Evolutionary conservation across 2,888 invertebrate genomes (phyloP).

Genomic region (Lobophora halterata): DNA sequence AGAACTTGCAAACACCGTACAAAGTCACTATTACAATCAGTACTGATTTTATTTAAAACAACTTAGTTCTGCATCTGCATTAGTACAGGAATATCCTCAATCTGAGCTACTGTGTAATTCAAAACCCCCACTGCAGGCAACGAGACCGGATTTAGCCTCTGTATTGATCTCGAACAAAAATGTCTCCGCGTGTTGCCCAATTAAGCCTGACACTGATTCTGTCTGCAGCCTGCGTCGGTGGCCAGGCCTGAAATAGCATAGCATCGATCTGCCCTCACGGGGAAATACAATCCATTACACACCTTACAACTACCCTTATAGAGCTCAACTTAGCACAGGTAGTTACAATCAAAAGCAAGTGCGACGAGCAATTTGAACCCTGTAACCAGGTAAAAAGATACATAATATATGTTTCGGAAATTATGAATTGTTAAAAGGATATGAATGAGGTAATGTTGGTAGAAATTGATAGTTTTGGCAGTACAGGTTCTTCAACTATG

Average conservation of each 20-base stretch:
- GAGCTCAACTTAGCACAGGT: slow-evolving; percentile 2
- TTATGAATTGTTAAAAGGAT: slow-evolving; percentile 4
- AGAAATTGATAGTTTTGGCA: slow-evolving; percentile 2
- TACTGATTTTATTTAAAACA: no score
- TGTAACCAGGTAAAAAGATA: not conserved
- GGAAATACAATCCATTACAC: slow-evolving; percentile 14
- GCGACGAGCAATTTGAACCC: slow-evolving; percentile 9
- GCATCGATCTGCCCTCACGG: slow-evolving; percentile 40
- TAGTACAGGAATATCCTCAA: no score
- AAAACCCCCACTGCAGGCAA: slow-evolving; percentile 2
- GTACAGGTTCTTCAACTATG: not conserved
- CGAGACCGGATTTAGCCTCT: slow-evolving; percentile 27
- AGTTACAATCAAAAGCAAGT: not conserved
- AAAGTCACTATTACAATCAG: no score
- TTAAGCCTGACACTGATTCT: slow-evolving; percentile 69
- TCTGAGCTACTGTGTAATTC: not conserved
- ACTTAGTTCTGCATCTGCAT: no score
- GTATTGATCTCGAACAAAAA: slow-evolving; percentile 58
- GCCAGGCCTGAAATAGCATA: slow-evolving; percentile 55
- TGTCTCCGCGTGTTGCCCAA: slow-evolving; percentile 58
- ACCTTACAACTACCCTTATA: slow-evolving; percentile 17
- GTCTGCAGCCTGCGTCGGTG: slow-evolving; percentile 52
- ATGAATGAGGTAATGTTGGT: not conserved
- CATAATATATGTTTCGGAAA: not conserved
- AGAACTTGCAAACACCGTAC: no score